Evolutionary conservation across 1,140 invertebrate species (phyloP).

Genomic region (Lordiphosa clarofinis): DNA sequence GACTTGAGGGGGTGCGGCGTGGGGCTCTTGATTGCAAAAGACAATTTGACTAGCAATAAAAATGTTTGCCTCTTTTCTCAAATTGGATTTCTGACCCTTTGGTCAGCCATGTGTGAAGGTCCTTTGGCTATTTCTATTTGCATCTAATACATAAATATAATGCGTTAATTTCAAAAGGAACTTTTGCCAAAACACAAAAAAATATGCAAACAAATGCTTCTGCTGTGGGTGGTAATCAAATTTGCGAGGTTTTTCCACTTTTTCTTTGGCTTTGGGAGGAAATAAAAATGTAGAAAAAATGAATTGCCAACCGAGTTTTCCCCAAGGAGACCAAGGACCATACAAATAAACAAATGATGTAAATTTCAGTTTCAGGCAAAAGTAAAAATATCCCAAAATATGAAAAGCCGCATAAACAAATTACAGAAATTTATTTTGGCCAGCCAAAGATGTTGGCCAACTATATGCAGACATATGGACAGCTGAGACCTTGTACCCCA

Average conservation of each 20-base stretch:
- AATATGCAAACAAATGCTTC: constrained; percentile 43
- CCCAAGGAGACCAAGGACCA: constrained; percentile 47
- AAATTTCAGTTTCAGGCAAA: constrained; percentile 67
- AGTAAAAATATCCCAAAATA: constrained; percentile 41
- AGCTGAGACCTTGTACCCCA: constrained; percentile 9
- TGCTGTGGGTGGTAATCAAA: constrained; percentile 66
- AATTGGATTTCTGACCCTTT: constrained; percentile 77
- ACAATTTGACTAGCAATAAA: constrained; percentile 67
- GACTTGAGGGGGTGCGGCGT: not conserved
- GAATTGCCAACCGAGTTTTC: constrained; percentile 56
- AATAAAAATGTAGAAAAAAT: constrained; percentile 36
- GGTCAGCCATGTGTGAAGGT: constrained; percentile 75
- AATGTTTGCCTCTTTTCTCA: constrained; percentile 42
- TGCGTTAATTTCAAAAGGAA: constrained; percentile 75
- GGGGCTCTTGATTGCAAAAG: constrained; percentile 9
- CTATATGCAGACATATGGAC: constrained; percentile 27
- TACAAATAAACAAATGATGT: constrained; percentile 78
- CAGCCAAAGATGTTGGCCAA: constrained; percentile 34
- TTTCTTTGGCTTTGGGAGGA: constrained; percentile 13
- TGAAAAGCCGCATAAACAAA: constrained; percentile 65
- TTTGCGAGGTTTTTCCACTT: constrained; percentile 57
- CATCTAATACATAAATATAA: constrained; percentile 78
- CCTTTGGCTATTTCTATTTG: constrained; percentile 69
- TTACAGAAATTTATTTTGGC: constrained; percentile 57
- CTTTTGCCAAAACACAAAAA: constrained; percentile 23